Evolutionary conservation across 1,140 invertebrate genomes (phyloP).

Genomic region (Pseudachorutes palmiensis): DNA sequence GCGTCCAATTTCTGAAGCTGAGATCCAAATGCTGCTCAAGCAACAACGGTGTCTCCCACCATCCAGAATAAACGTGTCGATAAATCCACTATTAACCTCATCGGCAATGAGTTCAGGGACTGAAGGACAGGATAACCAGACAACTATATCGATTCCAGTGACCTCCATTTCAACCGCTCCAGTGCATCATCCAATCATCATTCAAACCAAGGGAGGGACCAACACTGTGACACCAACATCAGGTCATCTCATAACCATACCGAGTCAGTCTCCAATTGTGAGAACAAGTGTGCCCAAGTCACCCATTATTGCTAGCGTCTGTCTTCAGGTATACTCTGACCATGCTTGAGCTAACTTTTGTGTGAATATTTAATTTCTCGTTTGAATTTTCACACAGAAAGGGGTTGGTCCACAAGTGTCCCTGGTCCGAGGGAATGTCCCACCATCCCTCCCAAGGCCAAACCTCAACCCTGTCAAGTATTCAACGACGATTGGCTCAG

Average conservation of each 20-base stretch:
- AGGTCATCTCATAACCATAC: background rate
- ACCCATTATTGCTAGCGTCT: background rate
- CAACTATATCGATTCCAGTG: slow-evolving; percentile 8
- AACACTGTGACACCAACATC: background rate
- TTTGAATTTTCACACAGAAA: background rate
- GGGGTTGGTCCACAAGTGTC: background rate
- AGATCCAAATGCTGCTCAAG: slow-evolving; percentile 30
- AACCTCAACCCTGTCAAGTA: background rate
- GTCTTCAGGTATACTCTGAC: background rate
- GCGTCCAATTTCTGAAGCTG: slow-evolving; percentile 32
- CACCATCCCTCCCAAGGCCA: background rate
- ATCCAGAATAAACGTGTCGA: background rate
- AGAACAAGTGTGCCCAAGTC: background rate
- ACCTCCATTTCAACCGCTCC: too few relatives aligned
- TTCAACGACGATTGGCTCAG: background rate
- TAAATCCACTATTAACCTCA: background rate
- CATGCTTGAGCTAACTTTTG: background rate
- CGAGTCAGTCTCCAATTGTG: background rate
- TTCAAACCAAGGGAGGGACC: background rate
- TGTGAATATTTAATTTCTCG: background rate
- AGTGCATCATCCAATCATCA: background rate
- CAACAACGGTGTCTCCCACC: slow-evolving; percentile 21
- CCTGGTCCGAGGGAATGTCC: background rate
- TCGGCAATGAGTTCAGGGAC: background rate
- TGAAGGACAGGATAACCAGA: slow-evolving; percentile 11